Base-by-base conservation (phyloP, 2,113 vertebrate species). In the Nothocercus nigrocapillus region DNA sequence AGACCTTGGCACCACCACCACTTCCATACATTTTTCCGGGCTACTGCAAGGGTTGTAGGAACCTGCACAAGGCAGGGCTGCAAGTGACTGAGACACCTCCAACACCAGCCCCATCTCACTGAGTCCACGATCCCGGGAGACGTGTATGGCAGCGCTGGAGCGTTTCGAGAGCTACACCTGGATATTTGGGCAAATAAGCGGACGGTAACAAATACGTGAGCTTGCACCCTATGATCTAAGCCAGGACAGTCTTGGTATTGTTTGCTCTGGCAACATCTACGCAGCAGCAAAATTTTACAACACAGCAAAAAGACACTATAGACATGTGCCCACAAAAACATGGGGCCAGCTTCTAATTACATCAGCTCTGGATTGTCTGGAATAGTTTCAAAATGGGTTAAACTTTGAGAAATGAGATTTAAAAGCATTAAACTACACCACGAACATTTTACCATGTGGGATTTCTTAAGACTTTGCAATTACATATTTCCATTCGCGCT, bases 231-330 rank as follows among this genome's bases (percentile, higher is more conserved):
- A 15, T 6, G 44, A 69, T 87, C 86, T 75, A 61, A 94, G 91
- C 24, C 85, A 90, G 25, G 30, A 49, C 40, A 27, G 69, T 81
- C 77, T 94, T 68, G 36, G 32, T n/a, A 61, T 15, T 93, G 87
- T 86, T 97, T 96, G 40, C 74, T 93, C 92, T 97, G 97, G 97
- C 86, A 76, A 27, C 4, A 5, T 18, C 49, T 69, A 89, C 2
- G 21, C 51, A 92, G 70, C 47, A 86, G 80, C 13, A 81, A 75
- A 75, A 83, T 84, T 96, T 93, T 70, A 93, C 18, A 94, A 79
- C 70, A 83, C 32, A 80, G 86, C 76, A 78, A 44, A 88, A 93
- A 86, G 56, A 42, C 70, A 88, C 21, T 44, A 73, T 82, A 88
- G 82, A 84, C 54, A 36, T 49, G 47, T 69, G 69, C 66, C 80